These are phyloP conservation scores for Drosophila formosana DNA, from an alignment of 2,888 invertebrate species.

Conservation along the genomic window DNA sequence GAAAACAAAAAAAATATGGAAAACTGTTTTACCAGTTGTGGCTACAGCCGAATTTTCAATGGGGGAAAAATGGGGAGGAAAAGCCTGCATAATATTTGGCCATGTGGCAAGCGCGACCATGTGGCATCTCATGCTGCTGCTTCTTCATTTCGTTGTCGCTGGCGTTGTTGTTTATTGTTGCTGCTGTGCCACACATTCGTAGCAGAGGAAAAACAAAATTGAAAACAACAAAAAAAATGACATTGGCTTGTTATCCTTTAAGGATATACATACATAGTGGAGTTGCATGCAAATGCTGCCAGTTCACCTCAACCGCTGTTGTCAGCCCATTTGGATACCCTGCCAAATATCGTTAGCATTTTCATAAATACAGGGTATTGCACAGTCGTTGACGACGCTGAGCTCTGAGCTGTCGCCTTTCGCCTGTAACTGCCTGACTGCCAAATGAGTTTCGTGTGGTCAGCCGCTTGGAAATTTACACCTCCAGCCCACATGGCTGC, in stretches of 20 bases:
- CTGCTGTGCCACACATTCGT: slow-evolving; percentile 17
- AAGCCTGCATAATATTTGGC: slow-evolving; percentile 65
- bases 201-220: neutral
- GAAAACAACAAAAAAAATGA: slow-evolving; percentile 15
- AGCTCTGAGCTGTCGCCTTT: slow-evolving; percentile 5
- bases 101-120: slow-evolving; percentile 46
- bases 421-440: slow-evolving; percentile 60
- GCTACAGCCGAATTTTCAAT: slow-evolving; percentile 40
- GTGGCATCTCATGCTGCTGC: slow-evolving; percentile 20
- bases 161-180: slow-evolving; percentile 24
- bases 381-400: slow-evolving; percentile 6
- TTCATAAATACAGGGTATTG: slow-evolving; percentile 25
- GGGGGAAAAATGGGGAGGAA: slow-evolving; percentile 15
- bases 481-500: slow-evolving; percentile 25
- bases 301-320: slow-evolving; percentile 14
- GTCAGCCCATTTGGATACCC: slow-evolving; percentile 34
- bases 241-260: slow-evolving; percentile 40
- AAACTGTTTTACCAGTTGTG: slow-evolving; percentile 58
- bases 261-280: slow-evolving; percentile 29
- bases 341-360: neutral
- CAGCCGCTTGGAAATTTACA: slow-evolving; percentile 64
- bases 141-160: slow-evolving; percentile 15
- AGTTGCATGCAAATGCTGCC: slow-evolving; percentile 29
- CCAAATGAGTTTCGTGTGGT: slow-evolving; percentile 74
- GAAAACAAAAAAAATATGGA: slow-evolving; percentile 9